phyloP scores from a whole-genome alignment of 2,113 vertebrate genomes.

The Hemiscyllium ocellatum region DNA sequence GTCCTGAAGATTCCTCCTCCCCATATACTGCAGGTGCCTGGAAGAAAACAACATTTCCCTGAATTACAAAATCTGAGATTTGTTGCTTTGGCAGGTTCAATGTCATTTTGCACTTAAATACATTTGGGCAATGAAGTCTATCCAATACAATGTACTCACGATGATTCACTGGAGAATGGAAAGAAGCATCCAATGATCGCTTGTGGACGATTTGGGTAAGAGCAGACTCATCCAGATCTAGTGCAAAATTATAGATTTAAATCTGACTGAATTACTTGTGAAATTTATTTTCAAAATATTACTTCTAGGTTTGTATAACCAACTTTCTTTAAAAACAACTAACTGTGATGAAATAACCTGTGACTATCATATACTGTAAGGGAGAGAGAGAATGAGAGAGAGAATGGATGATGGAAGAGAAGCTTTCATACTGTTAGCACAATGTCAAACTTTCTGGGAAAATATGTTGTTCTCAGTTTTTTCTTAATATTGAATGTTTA shows the following conservation, averaged over 20 bases:
- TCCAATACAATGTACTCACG: background rate
- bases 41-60: background rate
- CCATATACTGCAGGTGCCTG: slow-evolving; percentile 20
- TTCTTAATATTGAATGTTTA: background rate
- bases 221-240: background rate
- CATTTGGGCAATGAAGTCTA: background rate
- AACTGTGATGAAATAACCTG: background rate
- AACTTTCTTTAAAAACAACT: background rate
- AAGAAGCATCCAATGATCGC: background rate
- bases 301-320: background rate
- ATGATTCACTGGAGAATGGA: background rate
- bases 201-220: background rate
- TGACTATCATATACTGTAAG: background rate
- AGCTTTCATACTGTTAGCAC: background rate
- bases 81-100: background rate
- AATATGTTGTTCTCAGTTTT: background rate
- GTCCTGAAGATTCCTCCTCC: background rate
- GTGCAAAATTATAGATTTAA: background rate
- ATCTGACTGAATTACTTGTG: background rate
- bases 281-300: background rate
- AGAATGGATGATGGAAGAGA: background rate
- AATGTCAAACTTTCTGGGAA: background rate
- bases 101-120: background rate
- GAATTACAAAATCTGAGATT: background rate
- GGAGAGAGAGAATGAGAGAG: background rate